Evolutionary conservation across 2,797 vertebrate species (phyloP).

Genomic region (Poliocrania exsul): DNA sequence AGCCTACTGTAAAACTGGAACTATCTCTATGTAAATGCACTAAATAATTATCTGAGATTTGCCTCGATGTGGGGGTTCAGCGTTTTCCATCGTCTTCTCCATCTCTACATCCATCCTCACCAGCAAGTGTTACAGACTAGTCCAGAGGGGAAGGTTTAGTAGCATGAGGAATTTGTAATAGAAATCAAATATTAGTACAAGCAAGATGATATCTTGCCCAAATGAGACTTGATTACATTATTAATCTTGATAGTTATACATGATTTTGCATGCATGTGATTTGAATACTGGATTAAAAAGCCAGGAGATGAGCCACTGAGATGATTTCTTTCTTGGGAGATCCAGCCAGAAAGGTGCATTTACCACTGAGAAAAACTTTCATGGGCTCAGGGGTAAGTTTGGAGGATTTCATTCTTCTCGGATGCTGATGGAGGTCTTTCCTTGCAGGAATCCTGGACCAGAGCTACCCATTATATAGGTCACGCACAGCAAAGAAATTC

Average conservation of each 20-base stretch:
- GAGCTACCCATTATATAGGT: neutral
- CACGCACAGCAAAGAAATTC: neutral
- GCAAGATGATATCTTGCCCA: conserved; percentile 48
- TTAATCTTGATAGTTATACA: conserved; percentile 34
- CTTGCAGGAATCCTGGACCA: neutral
- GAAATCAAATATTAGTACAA: conserved; percentile 64
- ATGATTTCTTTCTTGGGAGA: neutral
- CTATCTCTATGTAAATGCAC: conserved; percentile 23
- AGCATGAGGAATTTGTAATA: conserved; percentile 35
- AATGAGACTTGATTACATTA: conserved; percentile 46
- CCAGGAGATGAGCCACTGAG: neutral
- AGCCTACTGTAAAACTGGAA: neutral
- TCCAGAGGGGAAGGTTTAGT: neutral
- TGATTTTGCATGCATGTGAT: neutral
- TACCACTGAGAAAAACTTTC: neutral
- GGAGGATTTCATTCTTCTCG: neutral
- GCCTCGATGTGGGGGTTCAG: neutral
- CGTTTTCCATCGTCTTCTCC: neutral
- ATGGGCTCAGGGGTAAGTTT: neutral
- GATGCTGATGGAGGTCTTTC: neutral
- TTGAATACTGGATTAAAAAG: conserved; percentile 4
- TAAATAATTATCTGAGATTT: conserved; percentile 31
- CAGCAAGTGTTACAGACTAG: neutral
- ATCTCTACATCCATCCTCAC: neutral
- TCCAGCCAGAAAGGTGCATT: neutral